These are phyloP conservation scores for Poecilia gillii DNA, from an alignment of 2,797 vertebrate species.

Conservation along the genomic window DNA sequence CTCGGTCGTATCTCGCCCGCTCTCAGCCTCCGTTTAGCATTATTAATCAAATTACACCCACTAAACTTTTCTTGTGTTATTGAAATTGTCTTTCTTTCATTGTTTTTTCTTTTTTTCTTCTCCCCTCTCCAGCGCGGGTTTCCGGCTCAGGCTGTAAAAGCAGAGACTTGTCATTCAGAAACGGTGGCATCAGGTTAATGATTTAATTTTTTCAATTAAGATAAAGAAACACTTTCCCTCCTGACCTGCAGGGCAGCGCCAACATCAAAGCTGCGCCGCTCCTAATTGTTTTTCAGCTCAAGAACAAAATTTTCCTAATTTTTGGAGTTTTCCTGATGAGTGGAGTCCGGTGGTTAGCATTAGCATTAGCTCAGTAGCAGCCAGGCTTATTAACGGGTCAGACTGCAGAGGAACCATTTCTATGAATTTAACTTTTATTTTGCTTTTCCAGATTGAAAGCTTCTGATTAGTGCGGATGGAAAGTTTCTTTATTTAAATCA, in stretches of 20 bases:
- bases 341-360: conserved; percentile 46
- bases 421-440: conserved; percentile 74
- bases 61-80: conserved; percentile 76
- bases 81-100: conserved; percentile 47
- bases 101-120: conserved; percentile 44
- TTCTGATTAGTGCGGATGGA: conserved; percentile 64
- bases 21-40: conserved; percentile 73
- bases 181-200: conserved; percentile 84
- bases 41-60: conserved; percentile 83
- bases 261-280: conserved; percentile 79
- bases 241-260: conserved; percentile 76
- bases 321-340: conserved; percentile 5
- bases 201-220: conserved; percentile 88
- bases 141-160: conserved; percentile 20
- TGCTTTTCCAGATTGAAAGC: conserved; percentile 67
- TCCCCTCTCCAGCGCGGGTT: neutral
- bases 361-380: conserved; percentile 39
- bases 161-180: conserved; percentile 71
- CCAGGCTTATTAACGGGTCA: conserved; percentile 49
- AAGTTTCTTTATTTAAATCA: neutral
- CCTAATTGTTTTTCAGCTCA: conserved; percentile 75
- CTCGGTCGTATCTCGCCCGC: conserved; percentile 62
- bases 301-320: conserved; percentile 66
- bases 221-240: conserved; percentile 78
- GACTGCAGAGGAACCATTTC: conserved; percentile 37